Percentiles rank a stretch among this genome's conserved stretches.
These are phyloP conservation scores for Eledone cirrhosa DNA, from an alignment of 2,888 invertebrate genomes.

Conservation along the genomic window DNA sequence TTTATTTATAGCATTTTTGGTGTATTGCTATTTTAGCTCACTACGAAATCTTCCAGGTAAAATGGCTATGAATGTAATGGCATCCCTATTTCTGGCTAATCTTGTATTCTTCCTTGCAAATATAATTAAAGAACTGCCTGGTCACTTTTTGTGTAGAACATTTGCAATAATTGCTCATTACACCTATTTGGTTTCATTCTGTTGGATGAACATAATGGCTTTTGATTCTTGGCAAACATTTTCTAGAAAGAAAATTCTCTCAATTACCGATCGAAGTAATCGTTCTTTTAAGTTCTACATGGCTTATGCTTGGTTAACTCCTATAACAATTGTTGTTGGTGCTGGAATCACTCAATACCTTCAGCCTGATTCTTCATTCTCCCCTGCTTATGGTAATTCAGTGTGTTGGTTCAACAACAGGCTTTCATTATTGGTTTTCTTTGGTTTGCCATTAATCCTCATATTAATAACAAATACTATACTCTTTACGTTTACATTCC, in stretches of 20 bases:
- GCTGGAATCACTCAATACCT: neutral
- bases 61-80: conserved; percentile 70
- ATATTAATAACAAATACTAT: neutral
- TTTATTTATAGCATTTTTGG: conserved; percentile 68
- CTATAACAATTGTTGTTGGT: neutral
- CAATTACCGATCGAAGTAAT: neutral
- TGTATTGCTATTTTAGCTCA: conserved; percentile 68
- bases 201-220: conserved; percentile 71
- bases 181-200: conserved; percentile 70
- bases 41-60: conserved; percentile 70
- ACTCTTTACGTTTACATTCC: neutral
- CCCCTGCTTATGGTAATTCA: neutral
- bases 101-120: conserved; percentile 69
- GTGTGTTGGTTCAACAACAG: neutral
- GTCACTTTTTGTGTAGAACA: conserved; percentile 37
- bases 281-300: neutral
- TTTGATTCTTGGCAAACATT: conserved; percentile 73
- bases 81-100: conserved; percentile 69
- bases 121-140: conserved; percentile 22
- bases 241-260: conserved; percentile 34
- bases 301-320: neutral
- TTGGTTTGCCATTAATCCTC: neutral
- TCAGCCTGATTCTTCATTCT: neutral
- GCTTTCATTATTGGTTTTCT: neutral
- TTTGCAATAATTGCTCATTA: conserved; percentile 69